Conservation (phyloP, 2,113 vertebrate species). For the Nettapus auritus region DNA sequence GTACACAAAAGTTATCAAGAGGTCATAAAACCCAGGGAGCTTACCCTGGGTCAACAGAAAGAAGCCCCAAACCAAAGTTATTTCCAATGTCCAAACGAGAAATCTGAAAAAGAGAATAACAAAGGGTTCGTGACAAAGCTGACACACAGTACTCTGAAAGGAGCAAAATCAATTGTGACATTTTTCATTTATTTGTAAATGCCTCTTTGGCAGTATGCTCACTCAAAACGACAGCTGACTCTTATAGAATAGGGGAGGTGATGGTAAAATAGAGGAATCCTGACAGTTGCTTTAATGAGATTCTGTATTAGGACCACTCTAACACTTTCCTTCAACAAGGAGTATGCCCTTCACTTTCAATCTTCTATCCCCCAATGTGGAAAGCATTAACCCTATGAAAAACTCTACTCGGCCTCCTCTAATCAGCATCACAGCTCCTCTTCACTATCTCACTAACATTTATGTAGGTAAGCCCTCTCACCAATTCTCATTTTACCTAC, state of each 20-base stretch:
- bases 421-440: constrained; percentile 69
- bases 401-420: constrained; percentile 78
- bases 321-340: constrained; percentile 81
- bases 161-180: constrained; percentile 97
- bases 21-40: constrained; percentile 77
- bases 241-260: constrained; percentile 85
- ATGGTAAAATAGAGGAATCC: constrained; percentile 88
- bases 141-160: constrained; percentile 83
- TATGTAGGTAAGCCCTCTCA: background rate
- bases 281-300: constrained; percentile 98
- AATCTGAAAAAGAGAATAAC: constrained; percentile 87
- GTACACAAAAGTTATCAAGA: constrained; percentile 80
- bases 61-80: constrained; percentile 80
- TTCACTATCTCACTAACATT: background rate
- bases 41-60: constrained; percentile 81
- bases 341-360: constrained; percentile 88
- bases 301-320: constrained; percentile 89
- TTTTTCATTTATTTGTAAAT: constrained; percentile 99
- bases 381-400: constrained; percentile 84
- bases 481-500: background rate
- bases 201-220: constrained; percentile 90
- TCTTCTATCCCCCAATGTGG: constrained; percentile 83
- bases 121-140: constrained; percentile 95
- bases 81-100: constrained; percentile 80
- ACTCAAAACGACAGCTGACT: constrained; percentile 93